phyloP scores from a whole-genome alignment of 2,888 invertebrate species.

The Palloptera scutellata region DNA sequence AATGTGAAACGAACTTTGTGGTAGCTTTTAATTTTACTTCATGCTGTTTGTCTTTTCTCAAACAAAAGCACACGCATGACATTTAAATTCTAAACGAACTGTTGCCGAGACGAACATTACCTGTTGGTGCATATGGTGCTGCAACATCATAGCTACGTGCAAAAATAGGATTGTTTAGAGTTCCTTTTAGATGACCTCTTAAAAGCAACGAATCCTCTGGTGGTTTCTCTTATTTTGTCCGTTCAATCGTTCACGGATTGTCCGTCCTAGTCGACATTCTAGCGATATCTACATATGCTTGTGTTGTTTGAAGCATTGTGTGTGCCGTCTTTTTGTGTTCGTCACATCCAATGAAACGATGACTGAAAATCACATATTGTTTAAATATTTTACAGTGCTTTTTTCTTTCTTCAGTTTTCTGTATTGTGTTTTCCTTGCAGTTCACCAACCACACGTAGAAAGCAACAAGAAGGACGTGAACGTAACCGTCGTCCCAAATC shows the following conservation, averaged over 20 bases:
- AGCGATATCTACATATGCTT: neutral
- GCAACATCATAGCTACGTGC: neutral
- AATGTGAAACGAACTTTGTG: constrained; percentile 11
- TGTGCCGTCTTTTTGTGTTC: constrained; percentile 4
- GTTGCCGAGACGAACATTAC: neutral
- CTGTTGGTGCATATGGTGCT: neutral
- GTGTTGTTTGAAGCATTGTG: constrained; percentile 18
- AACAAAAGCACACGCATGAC: neutral
- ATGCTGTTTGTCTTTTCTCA: constrained; percentile 18
- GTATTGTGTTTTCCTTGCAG: constrained; percentile 41
- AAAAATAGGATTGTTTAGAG: neutral
- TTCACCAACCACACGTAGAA: constrained; percentile 55
- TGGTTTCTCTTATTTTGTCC: constrained; percentile 8
- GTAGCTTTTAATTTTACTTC: constrained; percentile 36
- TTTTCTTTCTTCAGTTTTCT: neutral
- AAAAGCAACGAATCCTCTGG: constrained; percentile 18
- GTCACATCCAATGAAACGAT: constrained; percentile 10
- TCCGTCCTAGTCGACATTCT: neutral
- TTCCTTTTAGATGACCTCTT: constrained; percentile 16
- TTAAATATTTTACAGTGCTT: constrained; percentile 22
- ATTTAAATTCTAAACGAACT: neutral
- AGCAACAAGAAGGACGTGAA: constrained; percentile 58
- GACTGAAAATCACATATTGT: constrained; percentile 26
- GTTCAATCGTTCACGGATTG: neutral
- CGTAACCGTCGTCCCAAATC: constrained; percentile 60